Evolutionary conservation across 2,113 vertebrate species (phyloP), one percentile per base, ranked within the genome.

Genomic region (Tauraco erythrolophus): DNA sequence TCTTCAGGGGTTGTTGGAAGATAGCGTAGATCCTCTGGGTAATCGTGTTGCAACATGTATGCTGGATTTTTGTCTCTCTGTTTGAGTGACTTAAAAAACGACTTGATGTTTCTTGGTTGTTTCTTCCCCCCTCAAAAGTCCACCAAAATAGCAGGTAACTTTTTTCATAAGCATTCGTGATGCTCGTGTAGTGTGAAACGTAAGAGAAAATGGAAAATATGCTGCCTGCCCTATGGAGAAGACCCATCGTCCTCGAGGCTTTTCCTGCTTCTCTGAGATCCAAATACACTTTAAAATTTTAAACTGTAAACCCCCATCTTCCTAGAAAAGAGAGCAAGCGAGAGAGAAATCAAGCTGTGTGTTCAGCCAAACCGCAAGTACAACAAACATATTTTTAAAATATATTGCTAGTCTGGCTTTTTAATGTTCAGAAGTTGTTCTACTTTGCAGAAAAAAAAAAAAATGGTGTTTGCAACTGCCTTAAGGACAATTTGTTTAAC

Each of bases 401-500:
- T 91, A 76, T 93, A 93, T 96, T 96, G 92, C 94, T 94, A 23
- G 93, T 81, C 88, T 97, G 89, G 79, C 83, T 97, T 98, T 97
- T 96, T 93, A 97, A 88, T 94, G 97, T 98, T 98, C 96, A 91
- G 88, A 98, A 98, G 98, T 98, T 98, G 97, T 98, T 97, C 95
- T 97, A 22, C 97, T 98, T 97, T 96, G 94, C 83, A 96, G 88
- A 69, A 50, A 77, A 25, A 72, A 97, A 95, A 85, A 93, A 96
- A 97, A 97, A 98, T 89, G 97, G 97, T 98, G 98, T 98, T 98
- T 97, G 98, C 93, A 97, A 98, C 97, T 97, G 97, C 98, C 98
- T 98, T 98, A 93, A 96, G 97, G 98, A 98, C 98, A 98, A 98
- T 99, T 99, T 99, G 98, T 99, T 99, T 99, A 99, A 99, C 99